Percentiles rank a stretch among this genome's conserved stretches.
Conservation (phyloP, 2,113 vertebrate species). For the Apodemus speciosus region DNA sequence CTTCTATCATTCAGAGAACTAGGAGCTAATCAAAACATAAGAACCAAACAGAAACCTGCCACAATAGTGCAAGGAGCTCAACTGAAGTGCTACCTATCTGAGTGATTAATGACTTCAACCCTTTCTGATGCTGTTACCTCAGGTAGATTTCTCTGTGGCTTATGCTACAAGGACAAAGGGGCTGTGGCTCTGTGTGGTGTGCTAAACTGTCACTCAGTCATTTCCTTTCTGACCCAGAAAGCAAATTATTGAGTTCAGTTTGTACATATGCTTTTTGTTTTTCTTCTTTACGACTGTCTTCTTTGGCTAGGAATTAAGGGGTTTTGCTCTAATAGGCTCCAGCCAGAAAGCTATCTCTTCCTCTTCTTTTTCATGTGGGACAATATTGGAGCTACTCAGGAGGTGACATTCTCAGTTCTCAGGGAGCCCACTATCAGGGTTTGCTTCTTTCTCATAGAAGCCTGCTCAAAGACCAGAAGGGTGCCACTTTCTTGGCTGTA, state of each 20-base stretch:
- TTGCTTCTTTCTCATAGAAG: constrained; percentile 32
- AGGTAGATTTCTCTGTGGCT: not conserved
- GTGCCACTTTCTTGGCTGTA: not conserved
- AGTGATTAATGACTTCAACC: not conserved
- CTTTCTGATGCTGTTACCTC: not conserved
- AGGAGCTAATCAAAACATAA: constrained; percentile 65
- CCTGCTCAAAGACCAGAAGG: not conserved
- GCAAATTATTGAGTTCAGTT: constrained; percentile 27
- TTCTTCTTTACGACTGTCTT: constrained; percentile 58
- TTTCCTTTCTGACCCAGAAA: constrained; percentile 41
- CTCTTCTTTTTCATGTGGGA: constrained; percentile 12
- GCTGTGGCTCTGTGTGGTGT: not conserved
- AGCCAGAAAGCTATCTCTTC: constrained; percentile 24
- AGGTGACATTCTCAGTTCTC: constrained; percentile 27
- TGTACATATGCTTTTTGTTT: constrained; percentile 42
- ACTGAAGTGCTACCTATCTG: not conserved
- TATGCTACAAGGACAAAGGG: not conserved
- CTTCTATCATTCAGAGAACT: constrained; percentile 28
- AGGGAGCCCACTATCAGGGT: not conserved
- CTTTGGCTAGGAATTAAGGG: constrained; percentile 41
- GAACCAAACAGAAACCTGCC: constrained; percentile 9
- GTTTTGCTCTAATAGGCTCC: not conserved
- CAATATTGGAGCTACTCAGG: not conserved
- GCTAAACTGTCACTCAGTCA: not conserved
- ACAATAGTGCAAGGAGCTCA: not conserved